Conservation (phyloP, 1,140 invertebrate species). For the Platyscapa corneri region DNA sequence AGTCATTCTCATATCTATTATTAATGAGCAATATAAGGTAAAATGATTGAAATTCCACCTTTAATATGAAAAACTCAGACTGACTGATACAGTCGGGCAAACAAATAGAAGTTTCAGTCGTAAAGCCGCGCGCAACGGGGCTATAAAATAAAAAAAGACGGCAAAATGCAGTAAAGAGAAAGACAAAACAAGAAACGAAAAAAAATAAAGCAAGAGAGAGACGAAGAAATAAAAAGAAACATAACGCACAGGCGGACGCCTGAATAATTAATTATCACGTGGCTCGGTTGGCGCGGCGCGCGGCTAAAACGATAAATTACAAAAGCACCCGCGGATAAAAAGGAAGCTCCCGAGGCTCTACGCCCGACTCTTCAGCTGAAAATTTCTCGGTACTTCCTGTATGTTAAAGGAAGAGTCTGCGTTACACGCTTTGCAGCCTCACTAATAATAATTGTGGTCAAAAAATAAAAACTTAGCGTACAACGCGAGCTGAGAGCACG, state of each 20-base stretch:
- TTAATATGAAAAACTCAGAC: not conserved
- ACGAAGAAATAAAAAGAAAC: conserved; percentile 8
- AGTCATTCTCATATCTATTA: not conserved
- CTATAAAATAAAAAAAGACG: conserved; percentile 4
- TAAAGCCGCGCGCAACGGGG: not conserved
- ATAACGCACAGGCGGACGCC: conserved; percentile 2
- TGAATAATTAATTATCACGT: conserved; percentile 49
- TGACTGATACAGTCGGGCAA: conserved; percentile 12
- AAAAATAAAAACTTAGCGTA: conserved; percentile 40
- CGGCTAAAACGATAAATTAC: conserved; percentile 41
- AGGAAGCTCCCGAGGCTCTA: conserved; percentile 19
- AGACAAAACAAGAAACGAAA: not conserved
- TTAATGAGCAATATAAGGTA: not conserved
- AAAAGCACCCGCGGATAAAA: conserved; percentile 44
- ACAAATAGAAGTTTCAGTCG: conserved; percentile 23
- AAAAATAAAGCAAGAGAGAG: not conserved
- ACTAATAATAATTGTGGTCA: conserved; percentile 44
- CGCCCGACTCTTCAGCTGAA: conserved; percentile 8
- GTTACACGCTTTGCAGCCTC: conserved; percentile 16
- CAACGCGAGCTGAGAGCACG: not conserved
- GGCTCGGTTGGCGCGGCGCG: conserved; percentile 9
- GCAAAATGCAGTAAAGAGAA: not conserved
- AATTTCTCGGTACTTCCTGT: conserved; percentile 33
- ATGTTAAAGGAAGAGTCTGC: not conserved
- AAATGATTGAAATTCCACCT: not conserved